These are phyloP conservation scores for Vidua macroura DNA, from an alignment of 2,113 vertebrate species.

Conservation along the genomic window DNA sequence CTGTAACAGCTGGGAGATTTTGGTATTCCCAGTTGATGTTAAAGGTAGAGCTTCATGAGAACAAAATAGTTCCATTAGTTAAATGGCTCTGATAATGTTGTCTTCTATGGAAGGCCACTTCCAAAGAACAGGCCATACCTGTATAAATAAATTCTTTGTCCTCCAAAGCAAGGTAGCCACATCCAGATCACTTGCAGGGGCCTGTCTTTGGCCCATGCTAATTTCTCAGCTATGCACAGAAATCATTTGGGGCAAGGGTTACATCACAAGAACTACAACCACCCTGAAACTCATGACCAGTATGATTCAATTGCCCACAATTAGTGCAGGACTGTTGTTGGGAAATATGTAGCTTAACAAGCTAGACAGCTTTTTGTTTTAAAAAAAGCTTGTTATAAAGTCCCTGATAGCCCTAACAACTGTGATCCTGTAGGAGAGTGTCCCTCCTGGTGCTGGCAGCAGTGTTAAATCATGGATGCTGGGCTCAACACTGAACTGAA, in stretches of 20 bases:
- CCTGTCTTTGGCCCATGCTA: neutral
- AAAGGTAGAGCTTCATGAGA: neutral
- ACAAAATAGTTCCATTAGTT: neutral
- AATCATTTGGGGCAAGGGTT: neutral
- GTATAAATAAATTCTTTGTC: neutral
- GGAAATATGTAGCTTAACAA: neutral
- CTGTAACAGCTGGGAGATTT: neutral
- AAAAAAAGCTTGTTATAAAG: neutral
- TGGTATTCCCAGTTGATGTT: neutral
- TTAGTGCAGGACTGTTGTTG: neutral
- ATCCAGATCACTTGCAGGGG: neutral
- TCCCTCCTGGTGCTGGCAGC: neutral
- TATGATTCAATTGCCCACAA: neutral
- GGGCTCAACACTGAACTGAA: neutral
- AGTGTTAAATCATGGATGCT: neutral
- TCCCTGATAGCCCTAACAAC: neutral
- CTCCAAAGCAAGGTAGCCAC: neutral
- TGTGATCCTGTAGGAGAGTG: neutral
- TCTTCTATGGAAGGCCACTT: neutral
- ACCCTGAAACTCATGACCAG: neutral
- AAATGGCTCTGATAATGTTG: neutral
- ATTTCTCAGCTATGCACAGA: neutral
- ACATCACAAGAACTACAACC: neutral
- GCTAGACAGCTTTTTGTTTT: neutral
- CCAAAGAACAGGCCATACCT: neutral